Percentiles rank a stretch among this genome's conserved stretches.
phyloP scores from a whole-genome alignment of 2,113 vertebrate species.

The Panurus biarmicus region DNA sequence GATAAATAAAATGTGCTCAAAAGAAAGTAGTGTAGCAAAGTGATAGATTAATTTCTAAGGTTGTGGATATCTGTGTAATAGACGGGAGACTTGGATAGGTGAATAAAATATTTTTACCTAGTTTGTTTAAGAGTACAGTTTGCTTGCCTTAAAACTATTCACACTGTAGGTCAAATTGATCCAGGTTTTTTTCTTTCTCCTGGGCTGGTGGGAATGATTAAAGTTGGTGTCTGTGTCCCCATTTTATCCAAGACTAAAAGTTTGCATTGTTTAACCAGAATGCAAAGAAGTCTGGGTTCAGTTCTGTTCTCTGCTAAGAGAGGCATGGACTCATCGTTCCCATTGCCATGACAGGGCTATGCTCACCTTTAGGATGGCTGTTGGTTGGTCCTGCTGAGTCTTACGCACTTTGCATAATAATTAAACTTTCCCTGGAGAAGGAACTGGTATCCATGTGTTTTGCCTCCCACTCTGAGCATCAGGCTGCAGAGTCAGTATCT shows the following conservation, averaged over 20 bases:
- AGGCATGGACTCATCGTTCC: not conserved
- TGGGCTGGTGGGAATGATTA: not conserved
- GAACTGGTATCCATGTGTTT: not conserved
- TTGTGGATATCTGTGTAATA: not conserved
- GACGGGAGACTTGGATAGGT: not conserved
- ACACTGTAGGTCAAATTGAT: not conserved
- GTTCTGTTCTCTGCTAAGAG: not conserved
- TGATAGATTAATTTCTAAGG: not conserved
- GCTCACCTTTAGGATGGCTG: not conserved
- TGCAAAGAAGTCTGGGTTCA: not conserved
- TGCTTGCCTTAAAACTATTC: not conserved
- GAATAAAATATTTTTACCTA: not conserved
- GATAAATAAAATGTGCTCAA: not conserved
- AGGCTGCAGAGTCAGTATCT: constrained; percentile 4
- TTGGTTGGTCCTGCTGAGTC: not conserved
- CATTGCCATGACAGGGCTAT: accelerated
- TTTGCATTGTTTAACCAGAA: not conserved
- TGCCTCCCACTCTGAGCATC: constrained; percentile 26
- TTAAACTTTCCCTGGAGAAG: not conserved
- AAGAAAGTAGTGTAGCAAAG: not conserved
- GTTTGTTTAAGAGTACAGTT: not conserved
- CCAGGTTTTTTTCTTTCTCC: not conserved
- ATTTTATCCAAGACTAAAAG: not conserved
- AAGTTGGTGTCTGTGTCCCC: not conserved
- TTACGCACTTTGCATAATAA: not conserved